Percentiles rank a stretch among this genome's conserved stretches.
Evolutionary conservation across 2,797 vertebrate species (phyloP).

Genomic region (Anguilla anguilla): DNA sequence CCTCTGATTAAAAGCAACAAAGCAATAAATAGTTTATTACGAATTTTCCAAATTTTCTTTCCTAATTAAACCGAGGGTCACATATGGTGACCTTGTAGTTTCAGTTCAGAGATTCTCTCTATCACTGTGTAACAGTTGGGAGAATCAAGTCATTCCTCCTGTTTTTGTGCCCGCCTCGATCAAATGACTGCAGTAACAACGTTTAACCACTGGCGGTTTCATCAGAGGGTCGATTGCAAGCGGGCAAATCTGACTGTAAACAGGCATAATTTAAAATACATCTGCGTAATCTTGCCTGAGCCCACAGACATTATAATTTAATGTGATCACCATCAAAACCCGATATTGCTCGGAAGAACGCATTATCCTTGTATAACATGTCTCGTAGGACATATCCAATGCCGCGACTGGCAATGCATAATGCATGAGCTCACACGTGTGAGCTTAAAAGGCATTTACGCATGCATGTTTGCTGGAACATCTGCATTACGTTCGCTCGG

Average conservation of each 20-base stretch:
- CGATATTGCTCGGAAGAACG: slow-evolving; percentile 37
- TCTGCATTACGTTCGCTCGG: background rate
- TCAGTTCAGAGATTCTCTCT: background rate
- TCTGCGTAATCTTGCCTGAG: background rate
- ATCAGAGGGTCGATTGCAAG: background rate
- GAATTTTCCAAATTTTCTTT: background rate
- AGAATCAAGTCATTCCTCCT: background rate
- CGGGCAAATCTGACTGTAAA: background rate
- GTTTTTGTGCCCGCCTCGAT: background rate
- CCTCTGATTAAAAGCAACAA: no score
- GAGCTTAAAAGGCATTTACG: slow-evolving; percentile 23
- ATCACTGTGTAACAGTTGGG: background rate
- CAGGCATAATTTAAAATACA: slow-evolving; percentile 6
- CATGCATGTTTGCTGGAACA: background rate
- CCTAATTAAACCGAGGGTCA: background rate
- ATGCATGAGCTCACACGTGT: slow-evolving; percentile 57
- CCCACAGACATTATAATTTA: slow-evolving; percentile 51
- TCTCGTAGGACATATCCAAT: slow-evolving; percentile 46
- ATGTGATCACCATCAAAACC: slow-evolving; percentile 41
- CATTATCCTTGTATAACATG: slow-evolving; percentile 48
- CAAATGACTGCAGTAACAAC: background rate
- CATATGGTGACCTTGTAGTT: background rate
- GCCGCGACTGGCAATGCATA: slow-evolving; percentile 56
- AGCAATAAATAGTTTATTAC: background rate
- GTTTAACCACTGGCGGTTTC: background rate